These are phyloP conservation scores for Allenopithecus nigroviridis DNA, from an alignment of 2,797 vertebrate genomes.

Conservation along the genomic window DNA sequence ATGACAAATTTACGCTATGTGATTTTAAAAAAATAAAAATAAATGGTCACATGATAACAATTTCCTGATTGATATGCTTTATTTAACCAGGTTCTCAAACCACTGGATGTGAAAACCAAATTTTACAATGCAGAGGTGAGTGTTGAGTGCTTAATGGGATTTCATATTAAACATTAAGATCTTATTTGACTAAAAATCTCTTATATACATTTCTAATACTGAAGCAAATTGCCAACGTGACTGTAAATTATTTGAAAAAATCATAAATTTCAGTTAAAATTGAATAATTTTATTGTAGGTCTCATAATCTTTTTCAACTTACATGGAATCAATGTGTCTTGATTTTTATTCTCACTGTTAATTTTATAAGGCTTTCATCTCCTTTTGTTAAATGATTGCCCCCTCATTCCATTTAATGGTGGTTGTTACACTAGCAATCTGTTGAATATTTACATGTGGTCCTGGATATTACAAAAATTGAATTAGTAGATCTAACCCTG, in stretches of 20 bases:
- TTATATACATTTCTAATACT: constrained; percentile 23
- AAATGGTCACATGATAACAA: not conserved
- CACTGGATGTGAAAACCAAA: constrained; percentile 98
- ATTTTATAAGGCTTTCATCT: constrained; percentile 28
- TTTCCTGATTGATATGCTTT: constrained; percentile 86
- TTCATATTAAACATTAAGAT: constrained; percentile 36
- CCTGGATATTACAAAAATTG: constrained; percentile 7
- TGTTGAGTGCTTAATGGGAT: constrained; percentile 46
- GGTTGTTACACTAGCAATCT: not conserved
- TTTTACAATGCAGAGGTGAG: constrained; percentile 99
- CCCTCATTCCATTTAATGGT: constrained; percentile 17
- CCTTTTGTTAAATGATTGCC: constrained; percentile 12
- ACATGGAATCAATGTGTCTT: not conserved
- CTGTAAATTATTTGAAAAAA: constrained; percentile 21
- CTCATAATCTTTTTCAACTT: constrained; percentile 37
- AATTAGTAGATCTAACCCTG: not conserved
- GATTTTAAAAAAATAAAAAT: constrained; percentile 27
- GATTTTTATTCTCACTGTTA: constrained; percentile 42
- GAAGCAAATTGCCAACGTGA: constrained; percentile 30
- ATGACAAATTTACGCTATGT: not conserved
- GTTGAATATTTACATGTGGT: not conserved
- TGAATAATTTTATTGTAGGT: constrained; percentile 41
- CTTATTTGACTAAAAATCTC: constrained; percentile 42
- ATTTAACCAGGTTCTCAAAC: constrained; percentile 96
- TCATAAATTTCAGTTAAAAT: constrained; percentile 51